Conservation (phyloP, 2,113 vertebrate species). For the Talpa occidentalis region DNA sequence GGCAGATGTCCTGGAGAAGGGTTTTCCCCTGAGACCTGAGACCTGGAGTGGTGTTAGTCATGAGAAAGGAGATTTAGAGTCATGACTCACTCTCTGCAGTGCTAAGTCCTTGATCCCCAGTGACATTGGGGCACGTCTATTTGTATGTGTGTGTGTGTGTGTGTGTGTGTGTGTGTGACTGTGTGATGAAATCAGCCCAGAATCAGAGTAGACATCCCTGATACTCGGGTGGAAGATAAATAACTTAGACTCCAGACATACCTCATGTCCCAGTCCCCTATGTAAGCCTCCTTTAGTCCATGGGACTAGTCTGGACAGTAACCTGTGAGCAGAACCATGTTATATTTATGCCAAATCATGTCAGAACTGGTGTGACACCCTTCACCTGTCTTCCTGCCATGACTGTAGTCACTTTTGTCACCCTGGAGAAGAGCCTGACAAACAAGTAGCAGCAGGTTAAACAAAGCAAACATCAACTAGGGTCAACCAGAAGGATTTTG, state of each 20-base stretch:
- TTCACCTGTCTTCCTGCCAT: neutral
- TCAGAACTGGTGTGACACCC: neutral
- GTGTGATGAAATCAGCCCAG: neutral
- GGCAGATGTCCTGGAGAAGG: neutral
- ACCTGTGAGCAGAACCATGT: neutral
- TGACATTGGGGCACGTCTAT: neutral
- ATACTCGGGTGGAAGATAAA: neutral
- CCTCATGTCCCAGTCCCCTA: neutral
- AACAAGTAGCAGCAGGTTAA: neutral
- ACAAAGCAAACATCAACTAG: neutral
- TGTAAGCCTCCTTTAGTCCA: neutral
- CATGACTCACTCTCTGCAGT: neutral
- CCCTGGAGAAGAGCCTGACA: neutral
- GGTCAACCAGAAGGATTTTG: neutral
- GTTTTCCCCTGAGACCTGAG: neutral
- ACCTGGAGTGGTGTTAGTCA: neutral
- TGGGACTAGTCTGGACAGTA: neutral
- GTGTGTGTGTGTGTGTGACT: neutral
- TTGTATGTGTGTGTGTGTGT: neutral
- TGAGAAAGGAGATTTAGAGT: neutral
- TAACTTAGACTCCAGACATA: neutral
- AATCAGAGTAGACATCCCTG: neutral
- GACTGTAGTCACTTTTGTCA: too few relatives aligned
- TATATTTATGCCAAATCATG: neutral
- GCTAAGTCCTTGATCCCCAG: neutral